Conservation (phyloP, 2,888 invertebrate species). For the Therioaphis trifolii region DNA sequence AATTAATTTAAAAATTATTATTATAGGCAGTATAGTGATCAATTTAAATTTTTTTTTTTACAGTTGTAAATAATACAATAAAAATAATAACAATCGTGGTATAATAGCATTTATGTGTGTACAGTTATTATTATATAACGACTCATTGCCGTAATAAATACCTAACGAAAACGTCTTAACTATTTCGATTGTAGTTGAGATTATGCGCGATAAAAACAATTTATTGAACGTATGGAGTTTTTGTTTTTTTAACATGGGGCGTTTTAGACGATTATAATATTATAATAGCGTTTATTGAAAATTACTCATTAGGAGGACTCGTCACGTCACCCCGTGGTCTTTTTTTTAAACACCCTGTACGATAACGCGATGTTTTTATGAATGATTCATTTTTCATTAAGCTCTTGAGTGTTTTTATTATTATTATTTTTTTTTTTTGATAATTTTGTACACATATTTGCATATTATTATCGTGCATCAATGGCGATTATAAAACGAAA, state of each 20-base stretch:
- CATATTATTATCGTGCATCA: no score
- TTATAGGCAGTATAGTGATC: conserved; percentile 45
- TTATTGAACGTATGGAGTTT: no score
- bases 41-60: no score
- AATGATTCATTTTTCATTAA: conserved; percentile 3
- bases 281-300: conserved; percentile 44
- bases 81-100: neutral
- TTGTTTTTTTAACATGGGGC: conserved; percentile 20
- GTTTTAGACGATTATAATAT: conserved; percentile 15
- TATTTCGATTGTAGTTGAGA: neutral
- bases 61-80: neutral
- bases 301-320: conserved; percentile 18
- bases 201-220: conserved; percentile 25
- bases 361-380: conserved; percentile 14
- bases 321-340: conserved; percentile 3
- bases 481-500: no score
- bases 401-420: conserved; percentile 25
- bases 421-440: no score
- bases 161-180: conserved; percentile 8
- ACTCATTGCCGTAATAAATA: conserved; percentile 8
- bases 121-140: neutral
- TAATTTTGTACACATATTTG: no score
- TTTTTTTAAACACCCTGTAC: conserved; percentile 58
- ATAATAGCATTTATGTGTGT: no score
- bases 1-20: conserved; percentile 23